Conservation (phyloP, 2,797 vertebrate genomes). For the Garrulus glandarius region DNA sequence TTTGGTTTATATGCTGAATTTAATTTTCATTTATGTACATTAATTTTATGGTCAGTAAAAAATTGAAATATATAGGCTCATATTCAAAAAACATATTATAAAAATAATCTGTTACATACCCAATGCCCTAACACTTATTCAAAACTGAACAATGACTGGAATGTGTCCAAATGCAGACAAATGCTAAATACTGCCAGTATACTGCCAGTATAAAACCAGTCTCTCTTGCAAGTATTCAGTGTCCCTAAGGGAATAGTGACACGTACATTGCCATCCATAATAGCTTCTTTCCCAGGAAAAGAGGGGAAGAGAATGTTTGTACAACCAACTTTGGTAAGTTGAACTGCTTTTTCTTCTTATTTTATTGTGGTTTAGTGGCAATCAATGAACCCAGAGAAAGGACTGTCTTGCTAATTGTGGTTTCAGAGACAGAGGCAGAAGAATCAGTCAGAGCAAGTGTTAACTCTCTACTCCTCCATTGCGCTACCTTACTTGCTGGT, state of each 20-base stretch:
- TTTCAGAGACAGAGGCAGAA: background rate
- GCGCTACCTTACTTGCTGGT: background rate
- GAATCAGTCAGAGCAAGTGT: background rate
- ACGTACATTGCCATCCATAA: background rate
- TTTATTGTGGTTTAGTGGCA: background rate
- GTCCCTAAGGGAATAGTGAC: conserved; percentile 57
- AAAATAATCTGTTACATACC: background rate
- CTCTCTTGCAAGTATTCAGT: conserved; percentile 25
- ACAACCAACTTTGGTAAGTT: conserved; percentile 28
- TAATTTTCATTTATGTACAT: background rate
- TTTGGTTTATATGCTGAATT: background rate
- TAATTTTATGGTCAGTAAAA: background rate
- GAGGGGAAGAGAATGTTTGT: conserved; percentile 42
- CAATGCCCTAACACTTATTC: conserved; percentile 14
- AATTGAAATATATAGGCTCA: background rate
- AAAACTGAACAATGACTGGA: conserved; percentile 64
- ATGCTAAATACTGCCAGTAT: conserved; percentile 25
- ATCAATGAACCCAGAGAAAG: background rate
- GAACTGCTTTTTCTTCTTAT: conserved; percentile 19
- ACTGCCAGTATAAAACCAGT: conserved; percentile 52
- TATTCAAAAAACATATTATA: background rate
- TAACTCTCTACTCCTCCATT: background rate
- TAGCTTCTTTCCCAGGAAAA: conserved; percentile 39
- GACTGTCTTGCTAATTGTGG: background rate
- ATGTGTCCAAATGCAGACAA: conserved; percentile 27